Conservation (phyloP, 2,888 invertebrate genomes). For the Abscondita cerata region DNA sequence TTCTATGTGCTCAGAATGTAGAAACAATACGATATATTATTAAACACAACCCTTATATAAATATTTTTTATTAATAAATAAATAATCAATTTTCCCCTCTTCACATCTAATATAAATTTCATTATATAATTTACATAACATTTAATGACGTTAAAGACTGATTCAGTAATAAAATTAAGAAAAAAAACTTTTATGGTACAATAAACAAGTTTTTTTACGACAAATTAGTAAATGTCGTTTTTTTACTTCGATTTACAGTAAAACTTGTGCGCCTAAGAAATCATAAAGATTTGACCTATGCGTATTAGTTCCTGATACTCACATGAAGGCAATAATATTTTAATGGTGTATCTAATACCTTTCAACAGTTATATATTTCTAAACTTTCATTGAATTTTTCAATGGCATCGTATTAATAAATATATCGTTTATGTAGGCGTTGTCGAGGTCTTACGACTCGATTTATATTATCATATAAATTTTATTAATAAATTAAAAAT, state of each 20-base stretch:
- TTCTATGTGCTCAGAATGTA: slow-evolving; percentile 2
- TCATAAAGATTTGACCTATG: background rate
- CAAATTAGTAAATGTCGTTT: too few relatives aligned
- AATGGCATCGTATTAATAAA: background rate
- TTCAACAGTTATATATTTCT: background rate
- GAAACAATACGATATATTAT: slow-evolving; percentile 7
- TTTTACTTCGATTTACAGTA: too few relatives aligned
- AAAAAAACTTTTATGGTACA: too few relatives aligned
- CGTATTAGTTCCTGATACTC: background rate
- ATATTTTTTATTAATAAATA: background rate
- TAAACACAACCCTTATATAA: background rate
- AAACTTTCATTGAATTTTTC: background rate
- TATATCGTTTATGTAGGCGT: background rate
- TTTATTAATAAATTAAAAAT: background rate
- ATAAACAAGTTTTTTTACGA: too few relatives aligned
- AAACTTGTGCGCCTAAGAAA: too few relatives aligned
- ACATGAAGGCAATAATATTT: slow-evolving; percentile 1
- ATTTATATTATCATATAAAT: background rate
- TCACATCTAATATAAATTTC: too few relatives aligned
- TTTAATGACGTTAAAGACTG: too few relatives aligned
- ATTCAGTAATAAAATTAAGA: too few relatives aligned
- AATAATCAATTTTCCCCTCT: background rate
- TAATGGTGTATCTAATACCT: background rate
- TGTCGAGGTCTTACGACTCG: slow-evolving; percentile 2
- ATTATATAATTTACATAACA: too few relatives aligned